Conservation (phyloP, 2,113 vertebrate species). For the Cyanistes caeruleus region DNA sequence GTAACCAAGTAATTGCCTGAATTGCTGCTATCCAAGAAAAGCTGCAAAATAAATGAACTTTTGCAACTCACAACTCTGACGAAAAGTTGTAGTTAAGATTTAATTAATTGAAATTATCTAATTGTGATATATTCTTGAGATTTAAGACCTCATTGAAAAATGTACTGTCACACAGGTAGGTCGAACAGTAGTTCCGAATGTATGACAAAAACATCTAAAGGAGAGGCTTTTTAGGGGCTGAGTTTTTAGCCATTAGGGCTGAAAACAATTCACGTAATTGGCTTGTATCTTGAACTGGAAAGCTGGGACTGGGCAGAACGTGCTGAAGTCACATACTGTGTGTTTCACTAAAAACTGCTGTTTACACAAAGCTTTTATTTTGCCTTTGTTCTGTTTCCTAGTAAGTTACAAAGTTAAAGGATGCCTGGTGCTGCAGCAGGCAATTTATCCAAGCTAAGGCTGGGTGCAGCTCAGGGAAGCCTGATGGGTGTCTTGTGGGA, state of each 20-base stretch:
- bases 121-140: not conserved
- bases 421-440: not conserved
- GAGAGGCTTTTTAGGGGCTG: not conserved
- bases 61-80: not conserved
- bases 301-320: not conserved
- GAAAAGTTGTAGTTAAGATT: not conserved
- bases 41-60: not conserved
- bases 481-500: not conserved
- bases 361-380: not conserved
- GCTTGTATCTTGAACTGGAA: not conserved
- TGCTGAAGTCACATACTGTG: accelerated
- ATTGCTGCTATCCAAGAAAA: not conserved
- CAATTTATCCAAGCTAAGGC: not conserved
- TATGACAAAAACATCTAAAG: not conserved
- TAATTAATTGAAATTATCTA: not conserved
- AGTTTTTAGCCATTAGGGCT: not conserved
- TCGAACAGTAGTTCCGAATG: not conserved
- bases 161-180: not conserved
- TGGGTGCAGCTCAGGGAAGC: accelerated
- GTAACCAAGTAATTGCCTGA: not conserved
- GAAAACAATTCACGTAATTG: not conserved
- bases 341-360: not conserved
- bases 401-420: not conserved
- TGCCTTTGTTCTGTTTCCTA: not conserved
- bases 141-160: not conserved